These are phyloP conservation scores for Scaptomyza tumidula DNA, from an alignment of 2,888 invertebrate species.

Conservation along the genomic window DNA sequence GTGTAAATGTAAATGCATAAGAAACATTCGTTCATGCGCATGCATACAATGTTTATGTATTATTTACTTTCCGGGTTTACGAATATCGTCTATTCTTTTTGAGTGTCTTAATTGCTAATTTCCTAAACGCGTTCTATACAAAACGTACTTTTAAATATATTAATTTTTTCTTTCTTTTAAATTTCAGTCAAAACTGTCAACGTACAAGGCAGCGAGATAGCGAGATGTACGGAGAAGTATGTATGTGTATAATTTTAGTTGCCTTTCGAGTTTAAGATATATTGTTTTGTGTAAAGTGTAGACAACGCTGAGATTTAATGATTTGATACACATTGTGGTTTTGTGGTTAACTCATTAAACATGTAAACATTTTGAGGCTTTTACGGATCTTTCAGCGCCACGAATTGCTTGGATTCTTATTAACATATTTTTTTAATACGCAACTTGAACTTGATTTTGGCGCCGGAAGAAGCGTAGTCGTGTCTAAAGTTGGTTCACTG, in stretches of 20 bases:
- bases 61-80: slow-evolving; percentile 17
- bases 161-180: slow-evolving; percentile 23
- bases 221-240: slow-evolving; percentile 38
- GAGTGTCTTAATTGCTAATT: slow-evolving; percentile 50
- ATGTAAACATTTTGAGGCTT: too few species aligned
- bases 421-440: too few species aligned
- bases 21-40: slow-evolving; percentile 33
- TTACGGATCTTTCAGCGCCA: too few species aligned
- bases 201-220: slow-evolving; percentile 32
- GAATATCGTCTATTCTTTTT: slow-evolving; percentile 29
- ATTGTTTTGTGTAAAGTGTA: neutral
- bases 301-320: neutral
- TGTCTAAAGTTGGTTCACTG: too few species aligned
- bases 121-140: slow-evolving; percentile 47
- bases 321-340: neutral
- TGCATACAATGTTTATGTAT: slow-evolving; percentile 20
- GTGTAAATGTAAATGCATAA: slow-evolving; percentile 45
- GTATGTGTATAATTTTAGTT: slow-evolving; percentile 26
- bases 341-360: neutral
- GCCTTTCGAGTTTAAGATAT: slow-evolving; percentile 18
- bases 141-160: slow-evolving; percentile 44
- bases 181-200: slow-evolving; percentile 66
- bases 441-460: too few species aligned
- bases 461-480: too few species aligned
- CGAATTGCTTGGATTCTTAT: too few species aligned